A percentile compares a stretch with the other conserved stretches of the same genome.
Evolutionary conservation across 2,888 invertebrate species (phyloP).

Genomic region (Metellina segmentata): DNA sequence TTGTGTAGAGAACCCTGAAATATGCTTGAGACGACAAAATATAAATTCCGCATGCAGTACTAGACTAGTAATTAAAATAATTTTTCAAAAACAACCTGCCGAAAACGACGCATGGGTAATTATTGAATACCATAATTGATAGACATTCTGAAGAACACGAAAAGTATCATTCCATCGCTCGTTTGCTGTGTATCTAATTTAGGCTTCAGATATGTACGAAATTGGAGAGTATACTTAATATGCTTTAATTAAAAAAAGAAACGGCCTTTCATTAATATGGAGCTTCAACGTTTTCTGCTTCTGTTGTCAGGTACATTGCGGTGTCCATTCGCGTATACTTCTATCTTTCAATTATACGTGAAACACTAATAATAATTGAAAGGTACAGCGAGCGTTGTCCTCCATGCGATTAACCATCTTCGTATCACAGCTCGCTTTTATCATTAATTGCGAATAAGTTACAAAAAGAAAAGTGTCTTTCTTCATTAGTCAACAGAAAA

Average conservation of each 20-base stretch:
- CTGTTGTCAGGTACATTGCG: neutral
- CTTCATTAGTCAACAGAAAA: slow-evolving; percentile 65
- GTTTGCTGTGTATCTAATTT: neutral
- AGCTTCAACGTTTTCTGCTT: neutral
- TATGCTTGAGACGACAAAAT: too few relatives aligned
- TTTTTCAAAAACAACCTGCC: too few relatives aligned
- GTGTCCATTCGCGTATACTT: slow-evolving; percentile 7
- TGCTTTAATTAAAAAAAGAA: neutral
- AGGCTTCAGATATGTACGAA: neutral
- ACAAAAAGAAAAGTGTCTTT: slow-evolving; percentile 73
- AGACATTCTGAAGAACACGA: too few relatives aligned
- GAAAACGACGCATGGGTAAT: too few relatives aligned
- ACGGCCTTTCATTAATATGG: neutral
- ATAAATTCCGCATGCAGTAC: too few relatives aligned
- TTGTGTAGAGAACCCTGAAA: too few relatives aligned
- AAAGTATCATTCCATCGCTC: too few relatives aligned
- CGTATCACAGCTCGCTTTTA: slow-evolving; percentile 65
- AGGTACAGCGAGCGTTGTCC: slow-evolving; percentile 43
- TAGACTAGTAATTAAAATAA: too few relatives aligned
- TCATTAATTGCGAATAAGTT: slow-evolving; percentile 73
- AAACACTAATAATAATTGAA: slow-evolving; percentile 65
- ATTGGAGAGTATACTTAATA: neutral
- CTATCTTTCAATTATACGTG: slow-evolving; percentile 66
- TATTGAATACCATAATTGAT: too few relatives aligned
- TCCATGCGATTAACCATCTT: slow-evolving; percentile 57